phyloP scores from a whole-genome alignment of 1,140 invertebrate genomes.

The Atta colombica region DNA sequence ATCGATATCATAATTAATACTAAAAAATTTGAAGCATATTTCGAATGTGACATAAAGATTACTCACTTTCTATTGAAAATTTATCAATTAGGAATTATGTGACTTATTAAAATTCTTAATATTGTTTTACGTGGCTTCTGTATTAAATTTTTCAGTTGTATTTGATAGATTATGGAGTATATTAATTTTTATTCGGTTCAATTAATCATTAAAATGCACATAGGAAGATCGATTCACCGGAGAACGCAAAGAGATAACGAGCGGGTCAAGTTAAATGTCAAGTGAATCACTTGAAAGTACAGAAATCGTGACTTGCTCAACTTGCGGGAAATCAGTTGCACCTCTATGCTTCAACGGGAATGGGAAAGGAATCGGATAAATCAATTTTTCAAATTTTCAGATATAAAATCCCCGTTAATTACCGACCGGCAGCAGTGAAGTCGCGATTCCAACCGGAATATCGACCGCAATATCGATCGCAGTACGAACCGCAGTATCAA shows the following conservation, averaged over 20 bases:
- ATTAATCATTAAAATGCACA: background rate
- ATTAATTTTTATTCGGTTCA: background rate
- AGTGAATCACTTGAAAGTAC: constrained; percentile 81
- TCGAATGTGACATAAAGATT: background rate
- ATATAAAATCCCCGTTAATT: constrained; percentile 71
- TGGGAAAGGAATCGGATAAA: constrained; percentile 13
- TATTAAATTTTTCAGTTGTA: background rate
- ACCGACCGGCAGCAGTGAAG: constrained; percentile 77
- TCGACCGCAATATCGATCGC: constrained; percentile 77
- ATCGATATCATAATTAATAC: background rate
- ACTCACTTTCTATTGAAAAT: background rate
- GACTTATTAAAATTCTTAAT: no score
- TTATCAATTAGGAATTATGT: background rate
- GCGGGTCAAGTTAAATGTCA: constrained; percentile 83
- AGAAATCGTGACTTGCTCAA: constrained; percentile 68
- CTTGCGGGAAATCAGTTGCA: constrained; percentile 43
- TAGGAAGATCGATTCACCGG: background rate
- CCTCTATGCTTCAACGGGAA: constrained; percentile 23
- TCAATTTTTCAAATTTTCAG: constrained; percentile 52
- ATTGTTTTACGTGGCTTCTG: no score
- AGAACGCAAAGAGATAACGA: constrained; percentile 25
- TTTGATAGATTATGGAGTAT: background rate
- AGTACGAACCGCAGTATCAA: constrained; percentile 82
- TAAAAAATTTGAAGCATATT: background rate
- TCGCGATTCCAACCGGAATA: constrained; percentile 80